Percentiles rank a stretch among this genome's conserved stretches.
phyloP scores from a whole-genome alignment of 2,113 vertebrate species.

The Prunella fulvescens region DNA sequence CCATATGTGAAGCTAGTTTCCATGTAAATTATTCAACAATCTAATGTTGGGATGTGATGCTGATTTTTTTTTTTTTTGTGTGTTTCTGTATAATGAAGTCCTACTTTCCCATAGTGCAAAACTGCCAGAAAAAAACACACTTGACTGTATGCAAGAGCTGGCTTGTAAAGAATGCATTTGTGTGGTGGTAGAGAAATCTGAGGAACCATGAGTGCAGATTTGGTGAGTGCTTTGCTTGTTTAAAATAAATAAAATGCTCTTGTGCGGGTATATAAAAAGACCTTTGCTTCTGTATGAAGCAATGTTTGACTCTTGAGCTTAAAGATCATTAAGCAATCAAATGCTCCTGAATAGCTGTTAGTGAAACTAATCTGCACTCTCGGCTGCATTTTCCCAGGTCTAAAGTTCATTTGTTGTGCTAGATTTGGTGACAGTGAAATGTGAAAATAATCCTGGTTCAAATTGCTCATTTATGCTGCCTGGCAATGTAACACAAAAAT shows the following conservation, averaged over 20 bases:
- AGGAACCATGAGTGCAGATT: not conserved
- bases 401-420: not conserved
- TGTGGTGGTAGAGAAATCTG: not conserved
- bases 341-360: not conserved
- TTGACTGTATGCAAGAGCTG: not conserved
- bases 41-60: not conserved
- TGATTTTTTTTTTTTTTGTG: not conserved
- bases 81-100: not conserved
- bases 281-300: not conserved
- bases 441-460: constrained; percentile 3
- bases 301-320: constrained; percentile 25
- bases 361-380: not conserved
- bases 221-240: not conserved
- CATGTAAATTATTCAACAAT: not conserved
- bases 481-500: not conserved
- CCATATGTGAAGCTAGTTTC: not conserved
- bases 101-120: not conserved
- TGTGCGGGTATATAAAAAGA: not conserved
- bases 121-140: not conserved
- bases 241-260: not conserved
- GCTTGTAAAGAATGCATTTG: not conserved
- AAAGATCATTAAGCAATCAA: constrained; percentile 22
- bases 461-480: not conserved
- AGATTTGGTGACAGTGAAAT: not conserved
- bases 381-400: not conserved